These are phyloP conservation scores for Oreochromis tanganicae DNA, from an alignment of 2,113 vertebrate species.

Conservation along the genomic window DNA sequence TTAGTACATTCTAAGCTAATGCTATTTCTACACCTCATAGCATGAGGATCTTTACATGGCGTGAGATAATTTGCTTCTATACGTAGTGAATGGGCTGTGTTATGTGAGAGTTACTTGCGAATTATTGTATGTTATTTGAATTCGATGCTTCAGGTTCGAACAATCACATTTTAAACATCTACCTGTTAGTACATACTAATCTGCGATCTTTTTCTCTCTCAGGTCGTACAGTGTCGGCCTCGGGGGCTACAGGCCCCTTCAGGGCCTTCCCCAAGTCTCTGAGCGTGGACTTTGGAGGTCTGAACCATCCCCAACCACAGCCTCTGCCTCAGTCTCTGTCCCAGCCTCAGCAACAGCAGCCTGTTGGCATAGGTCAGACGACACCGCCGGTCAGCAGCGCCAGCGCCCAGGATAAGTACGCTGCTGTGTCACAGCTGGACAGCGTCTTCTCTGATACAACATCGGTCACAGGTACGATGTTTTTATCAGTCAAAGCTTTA, in stretches of 20 bases:
- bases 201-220: neutral
- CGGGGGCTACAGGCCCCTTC: conserved; percentile 71
- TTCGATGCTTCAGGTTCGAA: neutral
- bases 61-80: neutral
- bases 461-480: conserved; percentile 52
- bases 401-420: conserved; percentile 69
- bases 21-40: neutral
- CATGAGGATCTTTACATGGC: neutral
- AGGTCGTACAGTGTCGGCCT: conserved; percentile 71
- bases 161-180: neutral
- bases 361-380: neutral
- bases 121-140: neutral
- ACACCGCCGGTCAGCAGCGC: conserved; percentile 3
- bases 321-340: conserved; percentile 43
- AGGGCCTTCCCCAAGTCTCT: conserved; percentile 77
- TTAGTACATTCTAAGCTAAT: neutral
- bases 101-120: neutral
- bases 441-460: conserved; percentile 65
- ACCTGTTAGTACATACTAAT: neutral
- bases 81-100: neutral
- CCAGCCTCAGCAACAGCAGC: conserved; percentile 35
- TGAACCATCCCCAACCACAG: conserved; percentile 49
- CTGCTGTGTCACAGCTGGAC: conserved; percentile 75
- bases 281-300: conserved; percentile 76
- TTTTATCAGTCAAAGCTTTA: neutral